Conservation (phyloP, 2,888 invertebrate species). For the Mongoloraphidia duomilia region DNA sequence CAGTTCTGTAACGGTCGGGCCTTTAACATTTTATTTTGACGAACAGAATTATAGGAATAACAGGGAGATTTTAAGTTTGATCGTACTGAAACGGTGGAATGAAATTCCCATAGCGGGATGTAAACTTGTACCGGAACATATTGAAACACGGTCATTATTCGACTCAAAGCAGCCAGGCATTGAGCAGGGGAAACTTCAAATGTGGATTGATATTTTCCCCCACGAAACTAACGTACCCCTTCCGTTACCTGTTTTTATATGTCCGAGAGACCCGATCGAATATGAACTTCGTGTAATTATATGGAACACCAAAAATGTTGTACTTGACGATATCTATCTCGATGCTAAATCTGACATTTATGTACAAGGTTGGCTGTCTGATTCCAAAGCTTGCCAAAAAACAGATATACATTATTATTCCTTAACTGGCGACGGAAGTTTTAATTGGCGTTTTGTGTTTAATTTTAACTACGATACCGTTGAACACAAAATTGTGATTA, state of each 20-base stretch:
- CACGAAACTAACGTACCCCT: constrained; percentile 35
- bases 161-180: constrained; percentile 58
- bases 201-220: constrained; percentile 84
- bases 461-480: constrained; percentile 58
- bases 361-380: constrained; percentile 57
- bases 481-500: constrained; percentile 59
- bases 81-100: constrained; percentile 58
- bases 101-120: constrained; percentile 65
- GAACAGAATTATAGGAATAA: constrained; percentile 23
- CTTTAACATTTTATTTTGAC: constrained; percentile 21
- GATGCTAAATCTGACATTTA: constrained; percentile 66
- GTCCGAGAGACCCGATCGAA: constrained; percentile 48
- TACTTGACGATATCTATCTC: constrained; percentile 52
- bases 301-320: constrained; percentile 48
- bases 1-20: constrained; percentile 38
- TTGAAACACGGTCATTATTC: constrained; percentile 73
- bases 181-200: constrained; percentile 70
- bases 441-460: constrained; percentile 86
- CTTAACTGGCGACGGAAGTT: constrained; percentile 62
- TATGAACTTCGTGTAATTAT: constrained; percentile 57
- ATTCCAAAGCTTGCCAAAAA: constrained; percentile 49
- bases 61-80: constrained; percentile 62
- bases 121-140: constrained; percentile 75
- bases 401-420: constrained; percentile 78
- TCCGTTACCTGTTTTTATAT: constrained; percentile 63